phyloP scores from a whole-genome alignment of 2,113 vertebrate genomes.

The Pedionomus torquatus region DNA sequence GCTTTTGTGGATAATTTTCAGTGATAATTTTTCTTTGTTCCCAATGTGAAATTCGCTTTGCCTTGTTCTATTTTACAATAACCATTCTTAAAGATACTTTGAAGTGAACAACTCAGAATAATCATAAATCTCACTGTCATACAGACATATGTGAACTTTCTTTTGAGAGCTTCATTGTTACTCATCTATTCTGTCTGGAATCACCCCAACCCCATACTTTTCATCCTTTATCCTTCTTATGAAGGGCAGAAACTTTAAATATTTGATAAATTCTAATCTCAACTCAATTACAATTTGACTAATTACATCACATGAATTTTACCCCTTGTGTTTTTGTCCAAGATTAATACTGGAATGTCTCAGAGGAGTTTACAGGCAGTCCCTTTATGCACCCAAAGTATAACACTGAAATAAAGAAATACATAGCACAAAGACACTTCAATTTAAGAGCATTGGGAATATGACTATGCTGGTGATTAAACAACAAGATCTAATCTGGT shows the following conservation, averaged over 20 bases:
- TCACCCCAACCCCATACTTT: background rate
- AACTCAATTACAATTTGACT: background rate
- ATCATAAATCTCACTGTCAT: conserved; percentile 60
- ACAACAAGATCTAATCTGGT: conserved; percentile 21
- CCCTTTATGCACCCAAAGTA: background rate
- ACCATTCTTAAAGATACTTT: conserved; percentile 48
- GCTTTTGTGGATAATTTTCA: background rate
- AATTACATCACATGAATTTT: conserved; percentile 10
- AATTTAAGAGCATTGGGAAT: background rate
- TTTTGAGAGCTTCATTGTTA: conserved; percentile 40
- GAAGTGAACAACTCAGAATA: conserved; percentile 51
- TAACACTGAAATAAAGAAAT: background rate
- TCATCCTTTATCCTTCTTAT: background rate
- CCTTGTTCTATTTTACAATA: conserved; percentile 30
- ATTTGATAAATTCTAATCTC: background rate
- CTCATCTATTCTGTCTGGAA: background rate
- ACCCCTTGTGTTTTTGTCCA: background rate
- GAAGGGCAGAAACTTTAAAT: background rate
- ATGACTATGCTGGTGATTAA: conserved; percentile 37
- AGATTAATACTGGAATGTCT: background rate
- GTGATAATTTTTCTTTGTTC: conserved; percentile 24
- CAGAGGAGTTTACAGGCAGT: background rate
- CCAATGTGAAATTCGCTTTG: background rate
- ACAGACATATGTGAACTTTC: conserved; percentile 38
- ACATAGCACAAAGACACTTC: background rate